Percentiles rank a stretch among this genome's conserved stretches.
phyloP scores from a whole-genome alignment of 53 echinoderm and acorn worm genomes.

The Holothuria leucospilota region DNA sequence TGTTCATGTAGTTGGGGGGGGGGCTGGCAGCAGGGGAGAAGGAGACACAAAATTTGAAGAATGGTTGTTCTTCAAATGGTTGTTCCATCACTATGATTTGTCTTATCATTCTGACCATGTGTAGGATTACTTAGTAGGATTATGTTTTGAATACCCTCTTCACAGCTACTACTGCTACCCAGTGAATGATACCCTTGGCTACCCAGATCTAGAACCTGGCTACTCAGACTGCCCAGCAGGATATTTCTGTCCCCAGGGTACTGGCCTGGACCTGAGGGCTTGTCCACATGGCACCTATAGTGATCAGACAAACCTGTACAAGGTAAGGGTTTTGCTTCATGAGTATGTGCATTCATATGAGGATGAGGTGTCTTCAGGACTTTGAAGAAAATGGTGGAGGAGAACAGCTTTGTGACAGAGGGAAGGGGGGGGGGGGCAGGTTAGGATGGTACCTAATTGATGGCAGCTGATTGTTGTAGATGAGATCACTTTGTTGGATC shows the following conservation, averaged over 20 bases:
- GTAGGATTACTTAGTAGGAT: not conserved
- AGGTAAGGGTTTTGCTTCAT: conserved; percentile 56
- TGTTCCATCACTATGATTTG: not conserved
- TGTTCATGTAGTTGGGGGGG: too few species aligned
- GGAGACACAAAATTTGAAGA: too few species aligned
- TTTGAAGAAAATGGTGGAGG: too few species aligned
- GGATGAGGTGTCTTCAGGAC: too few species aligned
- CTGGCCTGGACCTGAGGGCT: conserved; percentile 85
- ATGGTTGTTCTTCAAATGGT: not conserved
- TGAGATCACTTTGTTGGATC: too few species aligned
- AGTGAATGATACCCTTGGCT: conserved; percentile 85
- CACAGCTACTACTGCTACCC: conserved; percentile 86
- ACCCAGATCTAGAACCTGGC: conserved; percentile 81
- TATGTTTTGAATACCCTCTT: not conserved
- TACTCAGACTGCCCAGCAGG: conserved; percentile 91
- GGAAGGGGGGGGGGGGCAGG: too few species aligned
- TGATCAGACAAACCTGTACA: conserved; percentile 89
- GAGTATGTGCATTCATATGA: too few species aligned
- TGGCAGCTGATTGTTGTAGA: too few species aligned
- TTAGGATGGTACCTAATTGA: too few species aligned
- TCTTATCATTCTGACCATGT: not conserved
- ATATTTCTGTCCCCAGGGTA: conserved; percentile 89
- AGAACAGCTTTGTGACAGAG: too few species aligned
- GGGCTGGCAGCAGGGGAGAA: too few species aligned
- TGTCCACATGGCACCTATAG: conserved; percentile 95